Evolutionary conservation across 2,888 invertebrate genomes (phyloP).

Genomic region (Tachystola acroxantha): DNA sequence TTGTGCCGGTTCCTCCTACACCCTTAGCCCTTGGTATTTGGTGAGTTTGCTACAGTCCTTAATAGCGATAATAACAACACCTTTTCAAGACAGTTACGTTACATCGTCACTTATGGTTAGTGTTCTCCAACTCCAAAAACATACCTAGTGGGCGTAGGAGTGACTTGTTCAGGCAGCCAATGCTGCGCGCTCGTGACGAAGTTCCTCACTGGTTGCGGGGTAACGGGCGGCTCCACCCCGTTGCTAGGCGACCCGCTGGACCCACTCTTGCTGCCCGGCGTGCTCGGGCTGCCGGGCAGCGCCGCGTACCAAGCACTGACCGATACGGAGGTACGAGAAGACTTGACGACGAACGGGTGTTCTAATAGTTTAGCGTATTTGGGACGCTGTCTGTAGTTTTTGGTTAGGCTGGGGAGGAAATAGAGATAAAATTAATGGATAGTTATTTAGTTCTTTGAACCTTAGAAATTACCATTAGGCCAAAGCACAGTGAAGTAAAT

Average conservation of each 20-base stretch:
- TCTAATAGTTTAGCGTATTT: constrained; percentile 95
- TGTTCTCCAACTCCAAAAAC: too few species aligned
- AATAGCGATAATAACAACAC: too few species aligned
- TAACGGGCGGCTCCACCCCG: constrained; percentile 9
- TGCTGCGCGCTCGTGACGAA: constrained; percentile 57
- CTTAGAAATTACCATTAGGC: too few species aligned
- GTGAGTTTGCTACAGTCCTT: too few species aligned
- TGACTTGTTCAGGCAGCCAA: constrained; percentile 61
- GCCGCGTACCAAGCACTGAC: constrained; percentile 91
- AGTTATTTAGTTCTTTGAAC: too few species aligned
- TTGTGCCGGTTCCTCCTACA: too few species aligned
- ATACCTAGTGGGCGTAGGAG: constrained; percentile 62
- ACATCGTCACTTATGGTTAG: too few species aligned
- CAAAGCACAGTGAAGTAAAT: too few species aligned
- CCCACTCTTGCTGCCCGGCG: constrained; percentile 9
- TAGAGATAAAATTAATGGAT: too few species aligned
- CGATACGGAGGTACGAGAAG: constrained; percentile 82
- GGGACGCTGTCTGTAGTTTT: constrained; percentile 95
- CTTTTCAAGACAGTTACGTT: too few species aligned
- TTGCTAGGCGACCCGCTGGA: constrained; percentile 8
- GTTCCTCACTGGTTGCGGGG: constrained; percentile 55
- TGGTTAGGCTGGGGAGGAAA: constrained; percentile 85
- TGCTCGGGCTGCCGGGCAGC: constrained; percentile 48
- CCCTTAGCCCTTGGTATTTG: too few species aligned
- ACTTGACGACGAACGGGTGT: constrained; percentile 91